phyloP scores from a whole-genome alignment of 2,888 invertebrate genomes.

The Rhagonycha fulva region DNA sequence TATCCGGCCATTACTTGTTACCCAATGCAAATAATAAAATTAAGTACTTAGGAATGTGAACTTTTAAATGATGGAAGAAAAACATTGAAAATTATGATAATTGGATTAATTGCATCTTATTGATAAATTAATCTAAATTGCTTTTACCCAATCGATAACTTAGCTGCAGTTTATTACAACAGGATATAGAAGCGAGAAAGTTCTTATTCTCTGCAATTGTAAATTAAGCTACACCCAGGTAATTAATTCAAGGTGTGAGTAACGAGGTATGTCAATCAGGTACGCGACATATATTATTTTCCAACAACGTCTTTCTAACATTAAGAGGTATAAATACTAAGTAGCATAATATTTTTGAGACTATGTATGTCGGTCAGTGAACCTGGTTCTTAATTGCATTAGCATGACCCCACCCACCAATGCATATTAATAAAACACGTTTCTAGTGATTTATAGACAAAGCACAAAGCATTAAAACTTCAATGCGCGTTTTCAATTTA shows the following conservation, averaged over 20 bases:
- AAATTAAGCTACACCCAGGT: conserved; percentile 34
- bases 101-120: not conserved
- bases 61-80: not conserved
- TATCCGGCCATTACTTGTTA: not conserved
- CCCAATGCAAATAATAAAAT: not conserved
- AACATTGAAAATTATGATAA: not conserved
- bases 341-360: conserved; percentile 30
- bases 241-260: conserved; percentile 33
- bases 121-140: not conserved
- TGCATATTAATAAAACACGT: conserved; percentile 55
- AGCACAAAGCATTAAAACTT: conserved; percentile 47
- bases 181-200: conserved; percentile 23
- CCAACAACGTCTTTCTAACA: conserved; percentile 27
- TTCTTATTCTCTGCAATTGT: conserved; percentile 26
- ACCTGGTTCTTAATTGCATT: conserved; percentile 53
- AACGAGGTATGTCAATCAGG: conserved; percentile 33
- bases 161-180: conserved; percentile 19
- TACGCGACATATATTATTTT: conserved; percentile 34
- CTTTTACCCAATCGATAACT: not conserved
- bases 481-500: conserved; percentile 46
- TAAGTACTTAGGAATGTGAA: not conserved
- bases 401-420: conserved; percentile 55
- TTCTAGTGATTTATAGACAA: conserved; percentile 52
- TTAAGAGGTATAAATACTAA: conserved; percentile 20
- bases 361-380: conserved; percentile 48